phyloP scores from a whole-genome alignment of 2,888 invertebrate species.

The Ennomos quercinarius region DNA sequence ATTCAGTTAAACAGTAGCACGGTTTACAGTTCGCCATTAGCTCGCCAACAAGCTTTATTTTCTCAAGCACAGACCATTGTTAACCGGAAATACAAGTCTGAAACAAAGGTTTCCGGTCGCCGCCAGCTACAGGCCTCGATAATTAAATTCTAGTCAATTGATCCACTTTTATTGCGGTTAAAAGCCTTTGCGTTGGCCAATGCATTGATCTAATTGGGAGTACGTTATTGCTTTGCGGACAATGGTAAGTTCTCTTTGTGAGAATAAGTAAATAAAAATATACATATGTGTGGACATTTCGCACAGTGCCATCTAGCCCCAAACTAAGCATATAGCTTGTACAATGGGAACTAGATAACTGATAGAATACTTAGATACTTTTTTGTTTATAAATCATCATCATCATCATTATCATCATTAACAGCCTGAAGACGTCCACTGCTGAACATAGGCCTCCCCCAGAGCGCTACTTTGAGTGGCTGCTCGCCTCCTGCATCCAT shows the following conservation, averaged over 20 bases:
- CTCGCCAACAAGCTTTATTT: conserved; percentile 33
- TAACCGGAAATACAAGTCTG: conserved; percentile 44
- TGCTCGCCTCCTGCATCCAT: too few relatives aligned
- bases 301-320: too few relatives aligned
- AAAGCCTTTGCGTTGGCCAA: conserved; percentile 28
- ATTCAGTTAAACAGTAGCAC: background rate
- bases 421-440: too few relatives aligned
- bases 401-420: too few relatives aligned
- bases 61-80: conserved; percentile 38
- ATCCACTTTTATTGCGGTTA: conserved; percentile 39
- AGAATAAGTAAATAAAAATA: background rate
- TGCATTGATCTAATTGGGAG: conserved; percentile 24
- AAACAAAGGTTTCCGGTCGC: conserved; percentile 45
- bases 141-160: conserved; percentile 45
- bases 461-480: too few relatives aligned
- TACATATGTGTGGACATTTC: too few relatives aligned
- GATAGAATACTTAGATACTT: too few relatives aligned
- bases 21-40: conserved; percentile 20
- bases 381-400: too few relatives aligned
- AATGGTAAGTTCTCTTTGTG: conserved; percentile 1
- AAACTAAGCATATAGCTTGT: too few relatives aligned
- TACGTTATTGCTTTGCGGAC: conserved; percentile 12
- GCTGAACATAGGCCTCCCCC: too few relatives aligned
- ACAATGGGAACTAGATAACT: too few relatives aligned
- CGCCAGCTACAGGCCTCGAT: conserved; percentile 29